Conservation (phyloP, 1,140 invertebrate species). For the Saxidomus purpurata region DNA sequence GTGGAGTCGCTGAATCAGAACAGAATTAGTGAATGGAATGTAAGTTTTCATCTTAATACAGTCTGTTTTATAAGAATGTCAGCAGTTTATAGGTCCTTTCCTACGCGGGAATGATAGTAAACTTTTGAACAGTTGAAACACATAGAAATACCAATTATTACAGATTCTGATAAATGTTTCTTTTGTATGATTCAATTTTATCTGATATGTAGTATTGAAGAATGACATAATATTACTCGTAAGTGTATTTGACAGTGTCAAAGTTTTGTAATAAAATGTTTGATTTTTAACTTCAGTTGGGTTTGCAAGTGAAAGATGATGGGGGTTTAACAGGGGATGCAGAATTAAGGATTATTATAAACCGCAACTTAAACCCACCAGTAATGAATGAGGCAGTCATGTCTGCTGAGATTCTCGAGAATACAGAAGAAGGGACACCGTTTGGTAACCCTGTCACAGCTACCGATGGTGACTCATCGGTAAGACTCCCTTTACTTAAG, state of each 20-base stretch:
- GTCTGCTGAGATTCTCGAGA: conserved; percentile 58
- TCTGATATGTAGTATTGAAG: too few species aligned
- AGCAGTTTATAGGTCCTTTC: too few species aligned
- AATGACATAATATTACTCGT: too few species aligned
- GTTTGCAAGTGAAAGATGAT: conserved; percentile 78
- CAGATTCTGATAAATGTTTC: too few species aligned
- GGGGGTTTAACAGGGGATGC: conserved; percentile 72
- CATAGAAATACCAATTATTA: too few species aligned
- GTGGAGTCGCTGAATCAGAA: not conserved
- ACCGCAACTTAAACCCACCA: conserved; percentile 77
- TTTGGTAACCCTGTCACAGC: conserved; percentile 66
- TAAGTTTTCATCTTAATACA: not conserved
- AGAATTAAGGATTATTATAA: conserved; percentile 72
- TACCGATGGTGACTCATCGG: conserved; percentile 69
- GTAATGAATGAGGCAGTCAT: conserved; percentile 52
- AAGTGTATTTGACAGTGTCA: too few species aligned
- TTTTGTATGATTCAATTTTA: too few species aligned
- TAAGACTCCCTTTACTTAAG: conserved; percentile 68
- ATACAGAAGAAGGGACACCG: conserved; percentile 51
- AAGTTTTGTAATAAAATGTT: not conserved
- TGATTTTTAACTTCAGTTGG: conserved; percentile 72
- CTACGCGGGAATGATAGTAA: too few species aligned
- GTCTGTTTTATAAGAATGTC: not conserved
- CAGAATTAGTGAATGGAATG: conserved; percentile 33
- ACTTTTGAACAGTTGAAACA: too few species aligned